Evolutionary conservation across 2,113 vertebrate species (phyloP), one percentile per base, ranked within the genome.

Genomic region (Poeciliopsis occidentalis): DNA sequence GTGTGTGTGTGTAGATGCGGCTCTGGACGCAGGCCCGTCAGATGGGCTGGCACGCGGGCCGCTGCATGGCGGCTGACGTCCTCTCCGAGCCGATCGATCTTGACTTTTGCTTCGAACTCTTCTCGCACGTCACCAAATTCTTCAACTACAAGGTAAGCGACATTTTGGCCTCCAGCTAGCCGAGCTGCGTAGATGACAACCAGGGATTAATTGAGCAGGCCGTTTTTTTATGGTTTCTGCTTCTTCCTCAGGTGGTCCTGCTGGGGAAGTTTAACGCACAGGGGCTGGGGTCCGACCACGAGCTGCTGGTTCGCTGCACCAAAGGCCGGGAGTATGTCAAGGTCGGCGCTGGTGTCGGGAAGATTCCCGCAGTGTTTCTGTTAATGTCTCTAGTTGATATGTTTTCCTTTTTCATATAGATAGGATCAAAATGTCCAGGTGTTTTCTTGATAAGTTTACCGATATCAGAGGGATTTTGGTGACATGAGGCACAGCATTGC

Each of bases 61-160:
- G 96, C 76, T 99, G 96, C 85, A 97, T 99, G 90, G 94, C 93
- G 0, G 96, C 97, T 0, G 93, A 95, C 0, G 22, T 79, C 30
- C 78, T 73, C 15, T 94, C 94, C 3, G 93, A 97, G 31, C 26
- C 92, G 0, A 80, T 95, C 17, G 97, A 99, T 22, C 88, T 96
- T 93, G 98, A 99, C 86, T 99, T 99, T 94, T 96, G 97, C 94
- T 99, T 99, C 31, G 98, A 99, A 81, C 95, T 99, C 4, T 99
- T 99, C 89, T 95, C 98, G 54, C 98, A 99, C 12, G 92, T 98
- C 6, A 99, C 98, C 12, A 98, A 95, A 76, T 99, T 99, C 92
- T 99, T 99, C 90, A 98, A 96, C 92, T 97, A 97, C 85, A 99
- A 99, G 96, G 98, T 98, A 82, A 82, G 2, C 60, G 34, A 37